A percentile compares a stretch with the other conserved stretches of the same genome.
Conservation (phyloP, 1,140 invertebrate species). For the Hesperophylax magnus region DNA sequence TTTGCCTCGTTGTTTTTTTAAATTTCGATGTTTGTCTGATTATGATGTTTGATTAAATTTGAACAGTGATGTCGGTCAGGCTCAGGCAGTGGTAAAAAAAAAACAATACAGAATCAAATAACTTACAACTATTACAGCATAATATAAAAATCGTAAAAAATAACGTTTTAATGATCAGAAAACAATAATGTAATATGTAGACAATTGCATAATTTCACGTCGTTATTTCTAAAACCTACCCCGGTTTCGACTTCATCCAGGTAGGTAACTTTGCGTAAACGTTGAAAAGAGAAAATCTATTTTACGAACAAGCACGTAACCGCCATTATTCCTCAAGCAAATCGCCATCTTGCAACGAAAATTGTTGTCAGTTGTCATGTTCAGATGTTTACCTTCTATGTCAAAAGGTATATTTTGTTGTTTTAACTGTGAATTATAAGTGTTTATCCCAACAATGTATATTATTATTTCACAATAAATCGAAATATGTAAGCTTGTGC, state of each 20-base stretch:
- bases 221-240: neutral
- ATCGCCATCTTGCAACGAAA: constrained; percentile 68
- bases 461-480: neutral
- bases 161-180: no score
- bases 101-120: no score
- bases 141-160: no score
- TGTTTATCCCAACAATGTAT: neutral
- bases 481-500: neutral
- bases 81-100: no score
- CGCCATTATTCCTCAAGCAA: constrained; percentile 44
- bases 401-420: constrained; percentile 62
- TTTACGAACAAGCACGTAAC: constrained; percentile 46
- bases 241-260: neutral
- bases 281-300: constrained; percentile 4
- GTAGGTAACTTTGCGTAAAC: neutral
- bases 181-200: no score
- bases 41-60: no score
- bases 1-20: no score
- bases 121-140: no score
- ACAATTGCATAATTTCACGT: neutral
- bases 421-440: constrained; percentile 1
- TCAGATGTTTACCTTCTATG: constrained; percentile 71
- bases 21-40: no score
- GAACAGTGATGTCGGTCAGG: no score
- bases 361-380: constrained; percentile 63